Conservation (phyloP, 2,888 invertebrate genomes). For the Argyra leucocephala region DNA sequence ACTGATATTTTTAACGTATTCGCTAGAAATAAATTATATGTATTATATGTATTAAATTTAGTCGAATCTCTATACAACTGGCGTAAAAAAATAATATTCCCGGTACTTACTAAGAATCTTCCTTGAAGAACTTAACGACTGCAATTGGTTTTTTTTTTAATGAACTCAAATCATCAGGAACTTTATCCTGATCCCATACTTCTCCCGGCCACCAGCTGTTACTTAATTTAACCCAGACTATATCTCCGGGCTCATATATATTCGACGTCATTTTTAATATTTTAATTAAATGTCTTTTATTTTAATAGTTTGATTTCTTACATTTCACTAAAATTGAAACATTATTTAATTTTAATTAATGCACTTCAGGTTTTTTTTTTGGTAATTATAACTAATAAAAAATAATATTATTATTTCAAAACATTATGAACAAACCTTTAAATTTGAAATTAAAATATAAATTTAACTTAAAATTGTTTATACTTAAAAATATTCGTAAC, state of each 20-base stretch:
- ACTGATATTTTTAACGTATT: slow-evolving; percentile 63
- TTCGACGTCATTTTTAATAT: not conserved
- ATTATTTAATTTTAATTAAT: too few species aligned
- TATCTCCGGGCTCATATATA: slow-evolving; percentile 57
- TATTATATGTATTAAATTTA: not conserved
- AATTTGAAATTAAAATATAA: too few species aligned
- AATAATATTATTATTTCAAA: too few species aligned
- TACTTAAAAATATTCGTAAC: too few species aligned
- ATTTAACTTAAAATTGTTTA: too few species aligned
- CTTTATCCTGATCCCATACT: slow-evolving; percentile 54
- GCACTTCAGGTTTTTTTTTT: too few species aligned
- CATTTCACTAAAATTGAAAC: not conserved
- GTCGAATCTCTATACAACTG: not conserved
- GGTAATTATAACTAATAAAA: too few species aligned
- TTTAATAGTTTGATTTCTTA: not conserved
- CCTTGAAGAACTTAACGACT: slow-evolving; percentile 76
- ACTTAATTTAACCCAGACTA: slow-evolving; percentile 78
- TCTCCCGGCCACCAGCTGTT: slow-evolving; percentile 81
- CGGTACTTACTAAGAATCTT: slow-evolving; percentile 66
- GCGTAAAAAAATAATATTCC: not conserved
- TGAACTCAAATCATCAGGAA: slow-evolving; percentile 55
- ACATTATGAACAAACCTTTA: too few species aligned
- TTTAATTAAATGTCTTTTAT: too few species aligned
- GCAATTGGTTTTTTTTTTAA: slow-evolving; percentile 66
- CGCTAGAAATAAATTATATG: slow-evolving; percentile 51